Conservation (phyloP, 1,140 invertebrate genomes). For the Thaumetopoea pityocampa region DNA sequence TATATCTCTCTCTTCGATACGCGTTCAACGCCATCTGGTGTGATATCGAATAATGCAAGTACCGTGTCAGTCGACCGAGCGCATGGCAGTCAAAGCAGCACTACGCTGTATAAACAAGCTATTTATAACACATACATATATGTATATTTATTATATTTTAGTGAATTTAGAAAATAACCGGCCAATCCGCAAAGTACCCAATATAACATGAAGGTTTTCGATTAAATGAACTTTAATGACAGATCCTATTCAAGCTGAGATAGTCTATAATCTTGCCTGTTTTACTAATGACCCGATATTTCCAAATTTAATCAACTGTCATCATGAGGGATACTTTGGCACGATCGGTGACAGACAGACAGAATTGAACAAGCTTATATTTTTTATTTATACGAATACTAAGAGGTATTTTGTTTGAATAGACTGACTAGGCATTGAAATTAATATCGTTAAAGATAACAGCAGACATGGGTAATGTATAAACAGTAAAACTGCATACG, state of each 20-base stretch:
- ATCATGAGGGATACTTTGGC: slow-evolving; percentile 26
- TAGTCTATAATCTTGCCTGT: no score
- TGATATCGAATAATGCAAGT: not conserved
- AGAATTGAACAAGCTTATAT: slow-evolving; percentile 8
- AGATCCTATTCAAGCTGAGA: no score
- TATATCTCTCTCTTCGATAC: no score
- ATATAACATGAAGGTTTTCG: not conserved
- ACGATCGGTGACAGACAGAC: slow-evolving; percentile 28
- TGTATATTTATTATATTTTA: no score
- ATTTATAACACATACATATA: slow-evolving; percentile 14
- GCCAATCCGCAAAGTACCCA: not conserved
- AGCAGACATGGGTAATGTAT: no score
- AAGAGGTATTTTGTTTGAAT: slow-evolving; percentile 1
- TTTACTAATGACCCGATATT: not conserved
- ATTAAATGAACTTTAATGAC: no score
- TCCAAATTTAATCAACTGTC: slow-evolving; percentile 3
- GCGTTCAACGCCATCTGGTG: no score
- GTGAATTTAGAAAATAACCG: not conserved
- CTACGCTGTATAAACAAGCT: slow-evolving; percentile 20
- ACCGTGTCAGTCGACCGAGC: not conserved
- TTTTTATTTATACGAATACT: no score
- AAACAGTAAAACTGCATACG: not conserved
- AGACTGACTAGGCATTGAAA: no score
- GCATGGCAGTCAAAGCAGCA: slow-evolving; percentile 1
- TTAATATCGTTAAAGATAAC: no score